These are phyloP conservation scores for Scyliorhinus canicula DNA, from an alignment of 2,797 vertebrate genomes.

Conservation along the genomic window DNA sequence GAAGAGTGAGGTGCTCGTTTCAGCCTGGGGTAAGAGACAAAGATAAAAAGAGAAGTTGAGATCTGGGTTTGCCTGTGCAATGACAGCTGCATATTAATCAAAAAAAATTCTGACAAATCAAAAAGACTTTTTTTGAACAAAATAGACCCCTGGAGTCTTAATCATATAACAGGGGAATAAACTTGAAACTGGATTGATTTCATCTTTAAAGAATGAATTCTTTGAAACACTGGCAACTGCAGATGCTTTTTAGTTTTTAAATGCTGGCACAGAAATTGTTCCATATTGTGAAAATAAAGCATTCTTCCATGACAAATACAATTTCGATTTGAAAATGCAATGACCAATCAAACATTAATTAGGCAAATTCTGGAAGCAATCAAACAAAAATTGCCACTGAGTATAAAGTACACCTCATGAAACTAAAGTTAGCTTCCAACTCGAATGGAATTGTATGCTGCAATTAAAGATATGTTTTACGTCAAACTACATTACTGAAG, in stretches of 20 bases:
- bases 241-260: slow-evolving; percentile 68
- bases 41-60: slow-evolving; percentile 81
- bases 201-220: slow-evolving; percentile 83
- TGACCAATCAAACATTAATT: slow-evolving; percentile 60
- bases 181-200: slow-evolving; percentile 98
- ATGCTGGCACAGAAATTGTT: slow-evolving; percentile 83
- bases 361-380: slow-evolving; percentile 49
- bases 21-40: slow-evolving; percentile 76
- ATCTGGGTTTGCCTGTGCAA: slow-evolving; percentile 80
- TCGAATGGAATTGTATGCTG: background rate
- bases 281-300: slow-evolving; percentile 93
- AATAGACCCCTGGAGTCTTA: slow-evolving; percentile 83
- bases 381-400: slow-evolving; percentile 42
- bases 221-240: slow-evolving; percentile 90
- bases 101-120: slow-evolving; percentile 96
- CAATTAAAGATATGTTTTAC: slow-evolving; percentile 21
- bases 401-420: slow-evolving; percentile 48
- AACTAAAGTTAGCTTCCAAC: background rate
- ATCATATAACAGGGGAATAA: slow-evolving; percentile 71
- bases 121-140: slow-evolving; percentile 77
- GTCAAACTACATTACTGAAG: background rate
- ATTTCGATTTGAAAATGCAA: slow-evolving; percentile 85
- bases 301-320: slow-evolving; percentile 79
- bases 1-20: slow-evolving; percentile 55
- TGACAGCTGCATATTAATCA: slow-evolving; percentile 99